Base-by-base conservation (phyloP, 2,113 vertebrate species). In the Centropus unirufus region DNA sequence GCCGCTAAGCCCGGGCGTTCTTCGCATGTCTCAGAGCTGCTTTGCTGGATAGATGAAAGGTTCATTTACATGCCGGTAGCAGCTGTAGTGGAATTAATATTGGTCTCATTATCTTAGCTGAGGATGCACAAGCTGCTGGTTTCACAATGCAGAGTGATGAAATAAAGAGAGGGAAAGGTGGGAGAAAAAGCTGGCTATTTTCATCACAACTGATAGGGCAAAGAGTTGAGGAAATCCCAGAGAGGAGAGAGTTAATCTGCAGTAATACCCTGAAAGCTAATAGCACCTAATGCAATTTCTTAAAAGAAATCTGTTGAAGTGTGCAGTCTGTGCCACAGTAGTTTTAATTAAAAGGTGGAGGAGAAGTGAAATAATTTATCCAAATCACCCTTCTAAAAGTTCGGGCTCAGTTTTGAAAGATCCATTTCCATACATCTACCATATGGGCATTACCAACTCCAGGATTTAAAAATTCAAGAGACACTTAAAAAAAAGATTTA, bases 331-430 rank as follows among this genome's bases (percentile, higher is more conserved):
- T 6, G 58, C 54, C 81, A 82, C 59, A 9, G 63, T 15, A 42
- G 59, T 91, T 95, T 94, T 95, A 96, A 97, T 95, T 95, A 93
- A 95, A 96, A 91, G 87, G 92, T 85, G 82, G 63, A 89, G 69
- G 81, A 36, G 40, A 88, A 93, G 84, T 55, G 94, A 95, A 95
- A 96, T 93, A 54, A 92, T 97, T 97, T 96, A 92, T 93, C 87
- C 93, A 84, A 93, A 95, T 91, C 84, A 83, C 55, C 47, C 57
- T 73, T 9, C 82, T 54, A 79, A 19, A 87, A 91, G 72, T 68
- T 80, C 27, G 24, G 54, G 49, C 70, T 39, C 51, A 14, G 47
- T 54, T 89, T 34, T 51, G 62, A 83, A 93, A 85, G 32, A 92
- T 27, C 82, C 67, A 80, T 92, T 89, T 89, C 82, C 75, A 73